Conservation (phyloP, 2,113 vertebrate genomes). For the Pygoscelis antarcticus region DNA sequence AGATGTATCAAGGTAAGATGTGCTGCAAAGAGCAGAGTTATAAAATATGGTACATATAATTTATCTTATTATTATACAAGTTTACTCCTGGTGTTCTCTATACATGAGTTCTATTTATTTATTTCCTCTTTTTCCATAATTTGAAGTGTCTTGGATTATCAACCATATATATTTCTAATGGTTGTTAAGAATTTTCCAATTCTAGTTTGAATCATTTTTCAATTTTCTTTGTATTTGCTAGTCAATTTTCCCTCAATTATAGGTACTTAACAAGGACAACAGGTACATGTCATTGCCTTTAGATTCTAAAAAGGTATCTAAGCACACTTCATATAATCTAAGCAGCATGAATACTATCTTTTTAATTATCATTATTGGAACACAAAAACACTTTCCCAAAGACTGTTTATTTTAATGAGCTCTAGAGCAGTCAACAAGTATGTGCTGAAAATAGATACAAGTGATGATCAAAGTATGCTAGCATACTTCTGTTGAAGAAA, state of each 20-base stretch:
- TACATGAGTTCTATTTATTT: neutral
- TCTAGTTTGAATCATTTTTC: neutral
- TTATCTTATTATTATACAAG: neutral
- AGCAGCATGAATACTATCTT: neutral
- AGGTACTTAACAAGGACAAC: neutral
- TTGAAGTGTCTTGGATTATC: neutral
- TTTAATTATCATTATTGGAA: slow-evolving; percentile 21
- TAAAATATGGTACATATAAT: neutral
- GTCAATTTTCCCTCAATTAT: neutral
- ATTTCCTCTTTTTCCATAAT: neutral
- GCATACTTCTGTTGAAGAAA: neutral
- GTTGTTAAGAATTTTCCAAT: neutral
- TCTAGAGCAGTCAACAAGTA: neutral
- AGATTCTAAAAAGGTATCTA: neutral
- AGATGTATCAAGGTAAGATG: neutral
- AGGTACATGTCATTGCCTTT: neutral
- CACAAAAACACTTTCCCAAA: neutral
- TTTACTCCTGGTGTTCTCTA: neutral
- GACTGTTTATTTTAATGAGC: slow-evolving; percentile 2
- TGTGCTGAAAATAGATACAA: slow-evolving; percentile 13
- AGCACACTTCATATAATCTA: neutral
- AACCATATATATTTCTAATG: neutral
- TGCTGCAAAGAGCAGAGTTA: neutral
- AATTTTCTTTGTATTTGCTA: neutral
- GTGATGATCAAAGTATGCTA: neutral